These are phyloP conservation scores for Nematostella vectensis DNA, from an alignment of 92 coral and sea anemone species.

Conservation along the genomic window DNA sequence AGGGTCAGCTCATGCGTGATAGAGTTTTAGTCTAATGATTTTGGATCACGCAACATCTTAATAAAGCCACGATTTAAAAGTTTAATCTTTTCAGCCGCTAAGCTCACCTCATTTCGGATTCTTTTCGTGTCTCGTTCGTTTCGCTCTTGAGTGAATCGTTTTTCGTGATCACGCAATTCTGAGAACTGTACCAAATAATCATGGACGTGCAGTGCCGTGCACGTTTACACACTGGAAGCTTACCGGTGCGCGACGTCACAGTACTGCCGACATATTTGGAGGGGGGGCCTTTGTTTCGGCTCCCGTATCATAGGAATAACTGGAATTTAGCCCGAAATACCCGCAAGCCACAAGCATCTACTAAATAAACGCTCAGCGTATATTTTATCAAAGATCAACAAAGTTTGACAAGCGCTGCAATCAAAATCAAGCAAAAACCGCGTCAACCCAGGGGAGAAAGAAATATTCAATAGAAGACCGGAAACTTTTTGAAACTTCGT, in stretches of 20 bases:
- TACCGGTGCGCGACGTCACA: constrained; percentile 44
- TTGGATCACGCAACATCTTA: constrained; percentile 5
- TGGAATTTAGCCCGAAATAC: constrained; percentile 10
- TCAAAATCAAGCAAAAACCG: not conserved
- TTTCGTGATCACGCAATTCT: constrained; percentile 26
- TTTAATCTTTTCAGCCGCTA: not conserved
- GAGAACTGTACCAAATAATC: not conserved
- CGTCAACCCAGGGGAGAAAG: constrained; percentile 5
- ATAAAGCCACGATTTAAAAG: not conserved
- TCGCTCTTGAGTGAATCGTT: not conserved
- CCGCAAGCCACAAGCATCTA: constrained; percentile 31
- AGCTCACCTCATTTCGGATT: not conserved
- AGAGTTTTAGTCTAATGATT: constrained; percentile 1
- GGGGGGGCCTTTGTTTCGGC: constrained; percentile 33
- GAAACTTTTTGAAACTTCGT: constrained; percentile 29
- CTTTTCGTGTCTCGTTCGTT: constrained; percentile 1
- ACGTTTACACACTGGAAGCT: constrained; percentile 32
- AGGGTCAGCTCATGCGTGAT: constrained; percentile 47
- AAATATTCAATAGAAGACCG: constrained; percentile 17
- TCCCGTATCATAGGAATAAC: constrained; percentile 48
- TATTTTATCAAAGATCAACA: constrained; percentile 17
- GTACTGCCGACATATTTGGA: constrained; percentile 10
- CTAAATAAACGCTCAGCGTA: constrained; percentile 13
- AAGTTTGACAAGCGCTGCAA: not conserved
- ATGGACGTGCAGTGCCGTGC: constrained; percentile 32